These are phyloP conservation scores for Gallinago stenura DNA, from an alignment of 2,797 vertebrate species.

Conservation along the genomic window DNA sequence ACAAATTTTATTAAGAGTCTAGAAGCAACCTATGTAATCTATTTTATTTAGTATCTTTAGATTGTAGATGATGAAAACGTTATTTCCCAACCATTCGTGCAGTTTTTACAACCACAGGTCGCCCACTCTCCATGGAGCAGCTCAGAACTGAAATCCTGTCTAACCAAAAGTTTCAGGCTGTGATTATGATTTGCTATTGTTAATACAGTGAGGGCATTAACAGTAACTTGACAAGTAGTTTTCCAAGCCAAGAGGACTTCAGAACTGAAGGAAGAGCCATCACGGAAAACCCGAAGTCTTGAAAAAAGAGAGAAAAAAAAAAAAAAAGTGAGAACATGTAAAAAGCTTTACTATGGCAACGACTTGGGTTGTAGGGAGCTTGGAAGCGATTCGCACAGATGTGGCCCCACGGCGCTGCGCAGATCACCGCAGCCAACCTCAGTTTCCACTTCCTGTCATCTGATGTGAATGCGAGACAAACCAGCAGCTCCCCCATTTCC, in stretches of 20 bases:
- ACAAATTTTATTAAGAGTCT: not conserved
- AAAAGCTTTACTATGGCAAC: constrained; percentile 26
- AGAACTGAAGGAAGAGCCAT: not conserved
- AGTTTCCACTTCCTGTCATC: constrained; percentile 80
- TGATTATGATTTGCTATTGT: not conserved
- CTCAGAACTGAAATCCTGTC: not conserved
- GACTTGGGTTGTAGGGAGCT: constrained; percentile 2
- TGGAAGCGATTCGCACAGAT: constrained; percentile 45
- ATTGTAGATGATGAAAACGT: not conserved
- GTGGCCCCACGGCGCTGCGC: not conserved
- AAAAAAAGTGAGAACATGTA: not conserved
- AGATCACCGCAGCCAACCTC: constrained; percentile 66
- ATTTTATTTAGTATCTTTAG: not conserved
- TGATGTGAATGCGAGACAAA: constrained; percentile 78
- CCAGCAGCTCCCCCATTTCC: constrained; percentile 81
- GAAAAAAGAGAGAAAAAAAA: not conserved
- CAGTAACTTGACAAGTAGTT: not conserved
- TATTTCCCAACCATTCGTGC: not conserved
- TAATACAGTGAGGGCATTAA: not conserved
- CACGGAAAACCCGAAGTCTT: not conserved
- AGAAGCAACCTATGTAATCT: not conserved
- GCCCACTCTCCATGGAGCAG: not conserved
- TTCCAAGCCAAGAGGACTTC: not conserved
- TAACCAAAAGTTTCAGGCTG: not conserved
- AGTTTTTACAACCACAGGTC: not conserved